phyloP scores from a whole-genome alignment of 2,888 invertebrate genomes.

The Julus scanicus region DNA sequence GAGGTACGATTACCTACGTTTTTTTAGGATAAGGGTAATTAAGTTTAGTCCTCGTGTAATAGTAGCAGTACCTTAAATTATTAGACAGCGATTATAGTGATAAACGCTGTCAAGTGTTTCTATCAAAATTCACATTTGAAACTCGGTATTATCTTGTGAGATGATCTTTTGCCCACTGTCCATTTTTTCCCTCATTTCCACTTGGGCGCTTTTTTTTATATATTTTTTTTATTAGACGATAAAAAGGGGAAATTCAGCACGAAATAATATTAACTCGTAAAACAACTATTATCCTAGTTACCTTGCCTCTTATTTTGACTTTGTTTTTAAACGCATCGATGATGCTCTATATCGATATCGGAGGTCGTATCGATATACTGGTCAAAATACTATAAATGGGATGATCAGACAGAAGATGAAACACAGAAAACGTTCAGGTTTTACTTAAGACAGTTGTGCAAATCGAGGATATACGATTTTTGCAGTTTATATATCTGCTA shows the following conservation, averaged over 20 bases:
- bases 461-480: background rate
- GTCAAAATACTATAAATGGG: conserved; percentile 20
- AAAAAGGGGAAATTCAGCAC: conserved; percentile 21
- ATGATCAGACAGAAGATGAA: background rate
- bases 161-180: background rate
- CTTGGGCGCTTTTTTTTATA: too few species aligned
- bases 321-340: background rate
- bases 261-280: conserved; percentile 16
- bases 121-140: background rate
- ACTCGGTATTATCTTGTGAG: background rate
- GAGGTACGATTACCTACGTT: background rate
- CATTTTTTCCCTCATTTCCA: background rate
- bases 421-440: background rate
- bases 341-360: background rate
- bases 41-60: background rate
- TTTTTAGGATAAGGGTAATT: background rate
- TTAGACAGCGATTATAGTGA: background rate
- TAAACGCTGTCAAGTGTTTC: conserved; percentile 1
- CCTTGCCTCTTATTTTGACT: background rate
- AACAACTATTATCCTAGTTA: conserved; percentile 24
- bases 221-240: background rate
- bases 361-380: background rate
- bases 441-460: background rate
- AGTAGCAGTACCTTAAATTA: background rate
- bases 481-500: background rate